Conservation (phyloP, 1,140 invertebrate genomes). For the Neoseiulus cucumeris region DNA sequence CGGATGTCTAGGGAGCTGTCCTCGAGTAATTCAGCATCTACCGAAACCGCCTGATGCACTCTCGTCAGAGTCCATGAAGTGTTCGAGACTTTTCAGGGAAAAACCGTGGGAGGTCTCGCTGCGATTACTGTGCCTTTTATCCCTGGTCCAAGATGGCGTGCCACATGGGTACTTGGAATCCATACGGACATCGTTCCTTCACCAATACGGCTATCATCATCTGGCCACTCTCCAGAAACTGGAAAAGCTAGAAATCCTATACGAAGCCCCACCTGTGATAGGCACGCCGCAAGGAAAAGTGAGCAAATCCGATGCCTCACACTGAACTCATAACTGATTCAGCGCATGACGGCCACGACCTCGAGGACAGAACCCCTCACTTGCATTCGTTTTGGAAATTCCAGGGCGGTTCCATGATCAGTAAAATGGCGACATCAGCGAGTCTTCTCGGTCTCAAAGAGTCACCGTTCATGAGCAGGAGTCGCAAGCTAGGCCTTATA, state of each 20-base stretch:
- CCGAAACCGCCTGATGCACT: too few species aligned
- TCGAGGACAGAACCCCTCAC: too few species aligned
- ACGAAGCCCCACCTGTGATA: background rate
- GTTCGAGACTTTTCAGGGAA: background rate
- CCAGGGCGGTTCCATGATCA: background rate
- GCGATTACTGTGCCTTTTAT: background rate
- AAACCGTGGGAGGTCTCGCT: background rate
- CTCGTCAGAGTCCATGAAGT: too few species aligned
- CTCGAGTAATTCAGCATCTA: too few species aligned
- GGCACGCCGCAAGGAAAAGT: background rate
- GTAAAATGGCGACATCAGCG: background rate
- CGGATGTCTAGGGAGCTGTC: too few species aligned
- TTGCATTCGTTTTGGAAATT: background rate
- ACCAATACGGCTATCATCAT: background rate
- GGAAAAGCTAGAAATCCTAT: constrained; percentile 4
- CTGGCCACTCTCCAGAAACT: background rate
- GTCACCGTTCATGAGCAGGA: background rate
- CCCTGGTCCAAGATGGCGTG: background rate
- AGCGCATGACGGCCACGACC: too few species aligned
- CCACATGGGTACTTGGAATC: background rate
- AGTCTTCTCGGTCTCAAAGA: background rate
- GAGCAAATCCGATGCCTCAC: background rate
- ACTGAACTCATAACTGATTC: too few species aligned
- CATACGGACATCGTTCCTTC: background rate
- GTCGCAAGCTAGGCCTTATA: background rate